Evolutionary conservation across 2,888 invertebrate genomes (phyloP), one percentile per base, ranked within the genome.

Genomic region (Keiferia lycopersicella): DNA sequence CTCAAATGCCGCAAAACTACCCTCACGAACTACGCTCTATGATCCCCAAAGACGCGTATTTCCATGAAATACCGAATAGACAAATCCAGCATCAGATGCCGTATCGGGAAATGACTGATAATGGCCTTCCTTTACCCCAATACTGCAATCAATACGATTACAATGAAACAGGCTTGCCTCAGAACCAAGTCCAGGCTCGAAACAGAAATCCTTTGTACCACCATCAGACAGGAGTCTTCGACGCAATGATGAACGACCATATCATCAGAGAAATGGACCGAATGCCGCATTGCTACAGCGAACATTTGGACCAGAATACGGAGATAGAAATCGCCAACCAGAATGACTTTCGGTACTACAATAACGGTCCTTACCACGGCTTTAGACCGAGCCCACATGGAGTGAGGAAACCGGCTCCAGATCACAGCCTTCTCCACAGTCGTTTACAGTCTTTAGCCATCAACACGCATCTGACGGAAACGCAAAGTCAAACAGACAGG

Each of bases 11-110:
- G 3, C 76, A 76, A 53, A 79, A 75, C 58, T 76, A 80, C 64
- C 72, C 78, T 20, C 80, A 78, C 39, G 87, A 90, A 62, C 70
- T 84, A 48, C 75, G 86, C 20, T 68, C 85, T 0, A 84, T 92
- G 73, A 86, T 93, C 62, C 93, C 93, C 12, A 93, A 93, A 82
- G 93, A 93, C 78, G 93, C 93, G 0, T 93, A 93, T 74, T 93
- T 93, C 71, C 93, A 93, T 71, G 93, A 93, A 64, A 86, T 93
- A 45, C 92, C 93, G 0, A 93, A 93, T 75, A 84, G 92, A 59
- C 91, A 79, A 57, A 69, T 71, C 20, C 81, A 79, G 62, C 81
- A 79, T 61, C 83, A 89, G 68, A 81, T 87, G 79, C 88, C 89
- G 1, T 90, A 86, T 68, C 74, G 75, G 59, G 79, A 80, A 3